These are phyloP conservation scores for Neodiprion pinetum DNA, from an alignment of 1,140 invertebrate genomes.

Conservation along the genomic window DNA sequence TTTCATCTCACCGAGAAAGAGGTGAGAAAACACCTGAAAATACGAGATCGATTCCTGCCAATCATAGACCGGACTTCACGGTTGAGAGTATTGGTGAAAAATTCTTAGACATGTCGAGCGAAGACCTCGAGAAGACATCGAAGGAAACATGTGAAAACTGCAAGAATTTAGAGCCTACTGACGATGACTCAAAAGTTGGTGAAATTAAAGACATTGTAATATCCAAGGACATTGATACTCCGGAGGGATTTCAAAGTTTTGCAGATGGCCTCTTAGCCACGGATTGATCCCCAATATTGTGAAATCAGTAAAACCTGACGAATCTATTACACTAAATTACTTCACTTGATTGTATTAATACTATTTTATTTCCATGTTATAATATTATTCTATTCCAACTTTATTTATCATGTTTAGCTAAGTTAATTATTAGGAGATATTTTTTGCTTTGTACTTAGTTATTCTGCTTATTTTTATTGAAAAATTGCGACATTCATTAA, in stretches of 20 bases:
- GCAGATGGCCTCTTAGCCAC: conserved; percentile 37
- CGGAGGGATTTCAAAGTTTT: conserved; percentile 42
- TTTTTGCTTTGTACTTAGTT: too few species aligned
- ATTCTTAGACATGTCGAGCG: not conserved
- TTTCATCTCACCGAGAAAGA: not conserved
- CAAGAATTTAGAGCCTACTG: not conserved
- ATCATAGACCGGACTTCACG: not conserved
- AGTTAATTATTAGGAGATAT: too few species aligned
- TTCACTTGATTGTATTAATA: too few species aligned
- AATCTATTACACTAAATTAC: too few species aligned
- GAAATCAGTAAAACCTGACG: not conserved
- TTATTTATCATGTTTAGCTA: too few species aligned
- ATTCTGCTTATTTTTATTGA: not conserved
- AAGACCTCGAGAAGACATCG: not conserved
- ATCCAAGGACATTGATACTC: conserved; percentile 34
- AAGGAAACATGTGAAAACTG: not conserved
- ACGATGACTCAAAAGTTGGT: not conserved
- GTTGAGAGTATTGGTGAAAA: conserved; percentile 33
- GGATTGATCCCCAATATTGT: conserved; percentile 27
- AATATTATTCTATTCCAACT: not conserved
- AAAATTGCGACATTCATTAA: not conserved
- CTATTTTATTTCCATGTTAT: too few species aligned
- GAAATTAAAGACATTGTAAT: conserved; percentile 14
- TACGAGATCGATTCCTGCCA: not conserved
- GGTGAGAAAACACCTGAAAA: not conserved